Percentiles rank a stretch among this genome's conserved stretches.
Conservation (phyloP, 2,888 invertebrate species). For the Cantharis rustica region DNA sequence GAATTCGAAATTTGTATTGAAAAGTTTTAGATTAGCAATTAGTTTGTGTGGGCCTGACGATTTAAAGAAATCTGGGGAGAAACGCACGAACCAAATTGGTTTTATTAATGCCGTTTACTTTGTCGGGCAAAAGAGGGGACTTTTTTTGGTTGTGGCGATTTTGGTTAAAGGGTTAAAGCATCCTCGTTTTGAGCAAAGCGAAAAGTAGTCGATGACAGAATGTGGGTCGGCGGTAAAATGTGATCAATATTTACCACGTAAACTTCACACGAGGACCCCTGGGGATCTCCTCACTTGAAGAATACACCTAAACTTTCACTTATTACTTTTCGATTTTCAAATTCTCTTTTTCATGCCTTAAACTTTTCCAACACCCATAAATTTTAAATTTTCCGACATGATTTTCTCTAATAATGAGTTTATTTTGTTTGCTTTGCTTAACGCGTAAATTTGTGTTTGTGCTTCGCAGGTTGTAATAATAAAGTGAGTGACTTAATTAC, state of each 20-base stretch:
- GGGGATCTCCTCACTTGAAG: slow-evolving; percentile 25
- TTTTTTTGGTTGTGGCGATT: background rate
- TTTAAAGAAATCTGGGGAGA: slow-evolving; percentile 48
- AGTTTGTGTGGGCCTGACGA: slow-evolving; percentile 37
- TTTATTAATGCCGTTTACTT: slow-evolving; percentile 56
- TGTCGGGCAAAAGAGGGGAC: slow-evolving; percentile 5
- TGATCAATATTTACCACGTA: slow-evolving; percentile 62
- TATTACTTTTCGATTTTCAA: slow-evolving; percentile 29
- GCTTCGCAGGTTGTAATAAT: background rate
- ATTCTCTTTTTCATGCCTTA: slow-evolving; percentile 21
- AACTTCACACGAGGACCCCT: slow-evolving; percentile 32
- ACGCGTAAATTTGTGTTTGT: background rate
- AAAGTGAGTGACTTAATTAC: background rate
- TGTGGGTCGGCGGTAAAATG: slow-evolving; percentile 43
- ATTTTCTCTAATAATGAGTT: background rate
- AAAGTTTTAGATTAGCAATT: slow-evolving; percentile 34
- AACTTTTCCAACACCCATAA: slow-evolving; percentile 17
- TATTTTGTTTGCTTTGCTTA: background rate
- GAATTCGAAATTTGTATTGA: slow-evolving; percentile 47
- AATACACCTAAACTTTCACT: slow-evolving; percentile 27
- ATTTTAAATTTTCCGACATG: slow-evolving; percentile 16
- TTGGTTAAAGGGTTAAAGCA: slow-evolving; percentile 23
- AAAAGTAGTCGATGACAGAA: slow-evolving; percentile 40
- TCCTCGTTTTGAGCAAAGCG: slow-evolving; percentile 26
- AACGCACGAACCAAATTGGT: slow-evolving; percentile 52